A percentile compares a stretch with the other conserved stretches of the same genome.
phyloP scores from a whole-genome alignment of 2,888 invertebrate genomes.

The Lathronympha strigana region DNA sequence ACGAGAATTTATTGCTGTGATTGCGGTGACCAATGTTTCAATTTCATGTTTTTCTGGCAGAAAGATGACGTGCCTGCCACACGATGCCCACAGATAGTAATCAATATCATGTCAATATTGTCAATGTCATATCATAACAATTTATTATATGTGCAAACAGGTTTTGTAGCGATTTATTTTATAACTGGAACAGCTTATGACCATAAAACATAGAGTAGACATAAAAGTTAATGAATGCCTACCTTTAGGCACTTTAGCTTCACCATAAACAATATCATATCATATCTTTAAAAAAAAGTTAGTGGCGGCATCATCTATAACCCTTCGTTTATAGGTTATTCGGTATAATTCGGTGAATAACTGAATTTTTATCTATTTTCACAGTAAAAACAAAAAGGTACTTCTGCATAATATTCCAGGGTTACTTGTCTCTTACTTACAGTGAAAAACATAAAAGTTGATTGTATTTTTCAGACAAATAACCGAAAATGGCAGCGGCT shows the following conservation, averaged over 20 bases:
- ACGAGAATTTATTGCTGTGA: background rate
- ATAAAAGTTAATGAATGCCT: too few species aligned
- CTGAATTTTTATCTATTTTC: slow-evolving; percentile 12
- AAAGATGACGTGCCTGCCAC: slow-evolving; percentile 14
- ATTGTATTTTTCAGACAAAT: slow-evolving; percentile 47
- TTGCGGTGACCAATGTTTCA: too few species aligned
- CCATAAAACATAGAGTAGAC: background rate
- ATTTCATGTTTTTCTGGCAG: slow-evolving; percentile 27
- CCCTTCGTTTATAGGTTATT: slow-evolving; percentile 32
- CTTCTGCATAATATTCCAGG: background rate
- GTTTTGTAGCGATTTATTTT: background rate
- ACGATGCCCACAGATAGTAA: background rate
- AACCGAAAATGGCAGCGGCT: slow-evolving; percentile 88
- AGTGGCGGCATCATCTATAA: slow-evolving; percentile 15
- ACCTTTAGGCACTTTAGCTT: too few species aligned
- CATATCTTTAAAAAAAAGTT: slow-evolving; percentile 5
- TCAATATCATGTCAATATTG: background rate
- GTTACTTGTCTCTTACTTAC: slow-evolving; percentile 11
- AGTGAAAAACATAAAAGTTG: background rate
- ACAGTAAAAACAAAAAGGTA: slow-evolving; percentile 21
- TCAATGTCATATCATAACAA: background rate
- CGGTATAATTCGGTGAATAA: slow-evolving; percentile 27
- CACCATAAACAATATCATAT: slow-evolving; percentile 2
- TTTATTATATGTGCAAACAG: background rate
- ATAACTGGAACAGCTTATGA: slow-evolving; percentile 3